Base-by-base conservation (phyloP, 1,140 invertebrate genomes). In the Spodoptera frugiperda region DNA sequence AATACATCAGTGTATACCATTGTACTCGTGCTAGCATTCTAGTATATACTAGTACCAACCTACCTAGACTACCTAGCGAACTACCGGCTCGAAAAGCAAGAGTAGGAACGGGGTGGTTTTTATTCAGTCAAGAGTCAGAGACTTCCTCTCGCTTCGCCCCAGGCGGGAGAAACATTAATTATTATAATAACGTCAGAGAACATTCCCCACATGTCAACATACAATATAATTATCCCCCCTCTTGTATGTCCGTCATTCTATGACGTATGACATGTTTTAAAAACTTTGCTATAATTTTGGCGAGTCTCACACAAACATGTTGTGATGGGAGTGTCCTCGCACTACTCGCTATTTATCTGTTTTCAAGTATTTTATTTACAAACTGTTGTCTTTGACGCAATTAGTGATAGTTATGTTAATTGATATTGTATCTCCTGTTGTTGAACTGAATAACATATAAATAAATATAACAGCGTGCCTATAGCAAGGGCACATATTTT, bases 251-350 rank as follows among this genome's bases (percentile, higher is more conserved):
- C 55, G 54, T 33, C 55, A 61, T 54, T 4, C 9, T 9, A 25
- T 61, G 44, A 73, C 71, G 55, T 61, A 17, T 39, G 48, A 59
- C 14, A 25, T 8, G 33, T 48, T 44, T 49, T 49, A 55, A 73
- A 59, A 57, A 73, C 39, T 48, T 48, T n/a, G 54, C 39, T 21
- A 49, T 48, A 14, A 73, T 73, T 71, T 59, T 73, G 70, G 70
- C 71, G n/a, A 44, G 14, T 21, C 15, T 49, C 6, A 46, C 12
- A 73, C 59, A 73, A 73, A 73, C 71, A 73, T 73, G 55, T 73
- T 73, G 15, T 73, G 71, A 19, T 57, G 33, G 14, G 51, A 46
- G 8, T 9, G 15, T 15, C 3, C 10, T n/a, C 3, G 11, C 6
- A 25, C 0, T 15, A 55, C 2, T 19, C 3, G 17, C n/a, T 55